Evolutionary conservation across 2,113 vertebrate genomes (phyloP).

Genomic region (Paracanthobrama guichenoti): DNA sequence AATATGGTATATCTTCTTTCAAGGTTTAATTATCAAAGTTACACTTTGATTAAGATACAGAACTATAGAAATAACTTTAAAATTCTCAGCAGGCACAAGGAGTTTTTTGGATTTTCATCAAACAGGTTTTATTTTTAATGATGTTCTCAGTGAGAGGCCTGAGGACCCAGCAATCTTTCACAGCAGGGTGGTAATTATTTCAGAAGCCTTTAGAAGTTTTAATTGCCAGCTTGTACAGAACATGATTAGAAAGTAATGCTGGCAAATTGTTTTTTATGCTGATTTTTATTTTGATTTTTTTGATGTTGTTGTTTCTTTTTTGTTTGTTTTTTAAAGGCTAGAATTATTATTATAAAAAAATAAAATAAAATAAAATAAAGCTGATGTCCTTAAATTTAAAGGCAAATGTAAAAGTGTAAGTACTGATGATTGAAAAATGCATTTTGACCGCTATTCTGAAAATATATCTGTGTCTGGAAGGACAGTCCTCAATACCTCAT

Average conservation of each 20-base stretch:
- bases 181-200: constrained; percentile 1
- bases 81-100: background rate
- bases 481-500: background rate
- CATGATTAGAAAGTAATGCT: constrained; percentile 15
- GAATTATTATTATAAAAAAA: background rate
- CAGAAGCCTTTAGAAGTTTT: constrained; percentile 10
- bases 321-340: background rate
- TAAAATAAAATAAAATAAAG: too few relatives aligned
- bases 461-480: background rate
- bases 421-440: background rate
- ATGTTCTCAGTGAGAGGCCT: background rate
- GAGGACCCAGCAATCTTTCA: background rate
- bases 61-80: constrained; percentile 2
- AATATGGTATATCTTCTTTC: background rate
- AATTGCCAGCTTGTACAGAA: background rate
- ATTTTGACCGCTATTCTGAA: background rate
- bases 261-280: background rate
- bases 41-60: background rate
- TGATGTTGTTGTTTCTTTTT: too few relatives aligned
- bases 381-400: too few relatives aligned
- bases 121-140: constrained; percentile 30
- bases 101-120: background rate
- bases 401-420: background rate
- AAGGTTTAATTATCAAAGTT: constrained; percentile 9
- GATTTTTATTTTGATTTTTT: too few relatives aligned